Base-by-base conservation (phyloP, 2,888 invertebrate species). In the Pristionchus mayeri region DNA sequence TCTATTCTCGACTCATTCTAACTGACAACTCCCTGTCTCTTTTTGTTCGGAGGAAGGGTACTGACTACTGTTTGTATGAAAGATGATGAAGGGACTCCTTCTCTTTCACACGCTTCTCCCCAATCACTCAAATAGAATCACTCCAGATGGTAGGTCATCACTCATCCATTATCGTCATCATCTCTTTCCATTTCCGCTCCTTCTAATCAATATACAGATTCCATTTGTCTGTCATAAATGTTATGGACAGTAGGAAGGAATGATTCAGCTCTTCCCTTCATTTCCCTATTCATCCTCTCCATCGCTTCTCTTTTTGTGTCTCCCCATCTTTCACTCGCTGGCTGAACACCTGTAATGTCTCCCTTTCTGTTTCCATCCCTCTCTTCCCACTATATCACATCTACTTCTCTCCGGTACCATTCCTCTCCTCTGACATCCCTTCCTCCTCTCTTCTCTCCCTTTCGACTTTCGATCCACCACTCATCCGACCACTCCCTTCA, bases 61-160 rank as follows among this genome's bases (percentile, higher is more conserved):
- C 48, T 48, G 76, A 76, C 76, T 76, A 76, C 50, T 79, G 54
- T 79, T 79, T 79, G 79, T 37, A 79, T 52, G 79, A 79, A 27
- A 54, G 79, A 79, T 79, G 79, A 79, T 79, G 54, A 79, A 54
- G 54, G 16, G 54, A 54, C 34, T 48, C 27, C 48, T 48, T 27
- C 27, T n/a, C 67, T 67, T n/a, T 67, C 67, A 67, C 67, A 67
- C 67, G 67, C 67, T 37, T 37, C 37, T 34, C 30, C 37, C n/a
- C 67, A 30, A 67, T 67, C 67, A 67, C 27, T 60, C 67, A 67
- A 67, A 67, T n/a, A 67, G 34, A 37, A 37, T 40, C 67, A 37
- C 37, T 37, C 30, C 67, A 37, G 48, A 48, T 44, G 24, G 48
- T 48, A 76, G 44, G 37, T 76, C 50, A n/a, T n/a, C n/a, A 44